Evolutionary conservation across 2,113 vertebrate genomes (phyloP).

Genomic region (Pseudopodoces humilis): DNA sequence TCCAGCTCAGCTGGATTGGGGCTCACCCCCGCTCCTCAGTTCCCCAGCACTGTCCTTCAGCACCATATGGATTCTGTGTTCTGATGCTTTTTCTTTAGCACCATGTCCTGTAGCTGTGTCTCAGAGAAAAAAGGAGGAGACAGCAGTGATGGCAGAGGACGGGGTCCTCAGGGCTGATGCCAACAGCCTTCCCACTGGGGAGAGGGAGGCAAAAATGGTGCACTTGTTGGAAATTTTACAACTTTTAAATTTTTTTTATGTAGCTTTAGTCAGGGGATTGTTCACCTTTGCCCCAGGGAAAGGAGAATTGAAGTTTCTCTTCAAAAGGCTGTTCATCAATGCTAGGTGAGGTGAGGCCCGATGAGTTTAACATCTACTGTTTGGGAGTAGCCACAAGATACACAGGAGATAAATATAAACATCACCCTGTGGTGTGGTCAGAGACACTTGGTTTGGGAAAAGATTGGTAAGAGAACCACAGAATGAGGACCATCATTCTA

Average conservation of each 20-base stretch:
- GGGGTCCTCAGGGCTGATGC: not conserved
- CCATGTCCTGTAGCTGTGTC: not conserved
- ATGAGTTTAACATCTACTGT: not conserved
- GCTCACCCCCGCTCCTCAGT: rapidly evolving
- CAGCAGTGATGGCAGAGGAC: not conserved
- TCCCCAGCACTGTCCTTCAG: rapidly evolving
- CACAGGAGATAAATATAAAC: not conserved
- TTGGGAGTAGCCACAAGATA: not conserved
- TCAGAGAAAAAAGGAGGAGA: not conserved
- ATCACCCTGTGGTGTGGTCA: rapidly evolving
- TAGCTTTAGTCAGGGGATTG: not conserved
- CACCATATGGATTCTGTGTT: not conserved
- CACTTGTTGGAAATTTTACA: not conserved
- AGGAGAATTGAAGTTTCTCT: not conserved
- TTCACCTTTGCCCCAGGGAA: not conserved
- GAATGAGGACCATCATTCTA: not conserved
- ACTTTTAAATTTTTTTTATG: not conserved
- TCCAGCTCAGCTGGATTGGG: not conserved
- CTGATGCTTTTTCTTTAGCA: not conserved
- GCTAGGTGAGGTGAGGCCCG: not conserved
- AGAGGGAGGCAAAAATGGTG: not conserved
- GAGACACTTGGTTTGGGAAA: not conserved
- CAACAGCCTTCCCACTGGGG: not conserved
- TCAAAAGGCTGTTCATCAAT: not conserved
- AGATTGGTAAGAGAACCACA: not conserved